Percentiles rank a stretch among this genome's conserved stretches.
Conservation (phyloP, 2,113 vertebrate species). For the Onychostruthus taczanowskii region DNA sequence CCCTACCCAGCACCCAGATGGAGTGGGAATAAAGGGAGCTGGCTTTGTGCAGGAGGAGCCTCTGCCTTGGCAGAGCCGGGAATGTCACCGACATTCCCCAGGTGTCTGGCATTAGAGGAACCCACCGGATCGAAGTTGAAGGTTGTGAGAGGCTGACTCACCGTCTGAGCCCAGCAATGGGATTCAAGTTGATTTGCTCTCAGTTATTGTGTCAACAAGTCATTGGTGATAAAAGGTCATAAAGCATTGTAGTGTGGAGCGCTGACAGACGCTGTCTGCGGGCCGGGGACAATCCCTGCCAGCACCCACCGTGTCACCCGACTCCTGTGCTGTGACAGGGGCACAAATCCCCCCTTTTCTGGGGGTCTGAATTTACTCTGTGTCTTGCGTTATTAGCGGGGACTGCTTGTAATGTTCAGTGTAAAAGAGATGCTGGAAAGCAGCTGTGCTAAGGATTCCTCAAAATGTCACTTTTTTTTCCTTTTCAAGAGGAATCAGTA, state of each 20-base stretch:
- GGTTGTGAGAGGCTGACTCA: constrained; percentile 35
- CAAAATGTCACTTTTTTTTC: neutral
- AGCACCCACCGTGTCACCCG: neutral
- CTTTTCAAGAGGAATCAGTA: neutral
- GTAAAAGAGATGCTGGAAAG: neutral
- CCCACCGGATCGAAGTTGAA: neutral
- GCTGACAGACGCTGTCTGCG: neutral
- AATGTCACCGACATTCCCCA: rapidly evolving
- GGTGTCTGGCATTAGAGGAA: neutral
- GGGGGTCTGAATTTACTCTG: neutral
- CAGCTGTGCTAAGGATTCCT: neutral
- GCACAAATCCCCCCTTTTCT: neutral
- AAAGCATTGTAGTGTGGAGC: constrained; percentile 25
- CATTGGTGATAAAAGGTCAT: constrained; percentile 46
- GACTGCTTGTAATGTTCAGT: neutral
- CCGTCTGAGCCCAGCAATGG: constrained; percentile 12
- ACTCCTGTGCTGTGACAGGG: neutral
- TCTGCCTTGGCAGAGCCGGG: neutral
- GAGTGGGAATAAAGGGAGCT: neutral
- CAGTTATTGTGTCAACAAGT: constrained; percentile 53
- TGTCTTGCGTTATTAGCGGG: neutral
- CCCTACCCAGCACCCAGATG: rapidly evolving
- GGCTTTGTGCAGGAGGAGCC: neutral
- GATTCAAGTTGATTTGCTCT: constrained; percentile 55
- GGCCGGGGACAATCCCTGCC: neutral